phyloP scores from a whole-genome alignment of 1,140 invertebrate genomes.

The Odontomachus brunneus region DNA sequence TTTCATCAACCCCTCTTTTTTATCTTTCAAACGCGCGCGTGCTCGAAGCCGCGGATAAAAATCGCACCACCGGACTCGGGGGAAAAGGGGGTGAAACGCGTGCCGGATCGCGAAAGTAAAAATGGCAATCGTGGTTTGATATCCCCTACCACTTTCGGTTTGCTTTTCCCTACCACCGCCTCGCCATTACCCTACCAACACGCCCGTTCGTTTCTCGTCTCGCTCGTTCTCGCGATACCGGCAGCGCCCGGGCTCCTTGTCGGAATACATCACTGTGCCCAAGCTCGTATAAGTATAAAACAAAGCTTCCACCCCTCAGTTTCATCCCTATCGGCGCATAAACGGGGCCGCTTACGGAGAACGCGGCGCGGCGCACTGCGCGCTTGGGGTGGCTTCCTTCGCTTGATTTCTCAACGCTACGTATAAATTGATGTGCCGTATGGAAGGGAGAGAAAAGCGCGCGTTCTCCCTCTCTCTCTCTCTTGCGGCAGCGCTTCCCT shows the following conservation, averaged over 20 bases:
- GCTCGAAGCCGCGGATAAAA: conserved; percentile 57
- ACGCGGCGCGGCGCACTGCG: conserved; percentile 30
- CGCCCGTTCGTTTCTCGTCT: conserved; percentile 47
- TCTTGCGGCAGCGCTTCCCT: conserved; percentile 50
- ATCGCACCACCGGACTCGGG: conserved; percentile 39
- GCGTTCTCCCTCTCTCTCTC: conserved; percentile 27
- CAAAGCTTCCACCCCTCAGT: conserved; percentile 72
- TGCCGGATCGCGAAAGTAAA: conserved; percentile 78
- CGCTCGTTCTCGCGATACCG: conserved; percentile 21
- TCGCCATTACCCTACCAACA: conserved; percentile 56
- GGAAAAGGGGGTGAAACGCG: conserved; percentile 50
- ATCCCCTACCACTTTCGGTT: conserved; percentile 61
- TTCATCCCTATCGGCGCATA: conserved; percentile 66
- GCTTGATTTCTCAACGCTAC: conserved; percentile 79
- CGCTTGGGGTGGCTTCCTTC: conserved; percentile 74
- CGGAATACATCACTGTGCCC: conserved; percentile 77
- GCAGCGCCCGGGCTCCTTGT: conserved; percentile 56
- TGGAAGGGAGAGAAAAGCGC: conserved; percentile 61
- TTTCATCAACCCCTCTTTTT: conserved; percentile 35
- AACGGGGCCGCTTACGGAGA: conserved; percentile 74
- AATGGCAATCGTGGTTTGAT: conserved; percentile 84
- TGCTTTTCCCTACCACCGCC: conserved; percentile 53
- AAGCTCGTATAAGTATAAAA: conserved; percentile 82
- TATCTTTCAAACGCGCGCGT: not conserved
- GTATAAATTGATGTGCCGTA: conserved; percentile 80